Evolutionary conservation across 2,797 vertebrate species (phyloP), one percentile per base, ranked within the genome.

Genomic region (Triplophysa yarkandensis): DNA sequence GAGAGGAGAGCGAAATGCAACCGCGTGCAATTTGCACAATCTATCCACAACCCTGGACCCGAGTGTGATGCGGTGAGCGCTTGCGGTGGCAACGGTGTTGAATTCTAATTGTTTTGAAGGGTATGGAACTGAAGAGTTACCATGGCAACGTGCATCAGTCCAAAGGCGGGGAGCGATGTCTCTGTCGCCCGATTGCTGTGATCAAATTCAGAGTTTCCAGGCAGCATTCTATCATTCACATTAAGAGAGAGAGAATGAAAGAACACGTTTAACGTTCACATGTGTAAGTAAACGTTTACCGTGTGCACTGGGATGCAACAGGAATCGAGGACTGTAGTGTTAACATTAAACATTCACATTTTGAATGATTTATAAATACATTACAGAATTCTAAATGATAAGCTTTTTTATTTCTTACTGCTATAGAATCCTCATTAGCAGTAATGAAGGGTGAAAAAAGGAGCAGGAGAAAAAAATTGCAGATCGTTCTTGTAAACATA

Each of bases 31-130:
- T 72, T 64, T 65, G n/a, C 57, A 28, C 46, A 39, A 70, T 67
- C 79, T 71, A 75, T 83, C 86, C 81, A 81, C 41, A 74, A 21
- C 28, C 63, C 80, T 64, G 66, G 76, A 72, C 73, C 44, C 61
- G 68, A 81, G 77, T 71, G 77, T 76, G 83, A 87, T 84, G 83
- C 81, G 71, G 83, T 87, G 82, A 84, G 82, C 78, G 82, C 79
- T 82, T 76, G 84, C 80, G 85, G 83, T 58, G 86, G 86, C 71
- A 81, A 84, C 83, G 74, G 86, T 77, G 83, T 65, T 90, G 90
- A 90, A 91, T 92, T 90, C 86, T 91, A 91, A 92, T 92, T 90
- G 87, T 92, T 90, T 89, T 89, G 88, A 91, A 90, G 89, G 87
- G 85, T 87, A 90, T 83, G 78, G 82, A 80, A 89, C 85, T 86